Base-by-base conservation (phyloP, 2,888 invertebrate genomes). In the Choristoneura rosaceana region DNA sequence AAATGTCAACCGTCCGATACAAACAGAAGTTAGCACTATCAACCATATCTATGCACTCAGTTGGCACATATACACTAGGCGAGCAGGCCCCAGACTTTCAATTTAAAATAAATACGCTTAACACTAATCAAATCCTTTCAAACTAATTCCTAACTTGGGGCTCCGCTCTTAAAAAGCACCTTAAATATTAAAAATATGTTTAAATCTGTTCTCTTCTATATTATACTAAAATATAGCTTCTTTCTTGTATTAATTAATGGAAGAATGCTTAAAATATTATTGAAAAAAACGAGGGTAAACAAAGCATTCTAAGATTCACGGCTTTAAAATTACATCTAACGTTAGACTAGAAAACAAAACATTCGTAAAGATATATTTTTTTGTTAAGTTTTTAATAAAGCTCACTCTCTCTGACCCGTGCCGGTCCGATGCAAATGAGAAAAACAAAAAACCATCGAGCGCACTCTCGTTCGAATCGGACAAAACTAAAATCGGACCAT, bases 341-440 rank as follows among this genome's bases (percentile, higher is more conserved):
- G 85, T 88, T 90, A 92, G 93, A 93, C 93, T 93, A 93, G 93
- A 93, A 87, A 89, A 86, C 81, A 91, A 90, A 90, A 88, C 87
- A 84, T 88, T 86, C 81, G 84, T 86, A 89, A 80, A 89, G 81
- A 89, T 84, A 87, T 85, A 86, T 83, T 83, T 83, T 83, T 85
- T 76, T 80, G 82, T 82, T 76, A 82, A 79, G 80, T 81, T 80
- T 84, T 73, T 74, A 85, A 88, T 86, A 90, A 84, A 87, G 83
- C 82, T 87, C 84, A 86, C 85, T 88, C 85, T 84, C 76, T 80
- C 76, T 74, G 80, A 76, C 75, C 64, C 17, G 83, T 79, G 85
- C 87, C 88, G 90, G 82, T 83, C 85, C 81, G 69, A 75, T 67
- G 75, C 76, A 71, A 81, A 78, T 78, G 81, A 84, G 74, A 84